Conservation (phyloP, 2,888 invertebrate species). For the Xestia rhomboidea region DNA sequence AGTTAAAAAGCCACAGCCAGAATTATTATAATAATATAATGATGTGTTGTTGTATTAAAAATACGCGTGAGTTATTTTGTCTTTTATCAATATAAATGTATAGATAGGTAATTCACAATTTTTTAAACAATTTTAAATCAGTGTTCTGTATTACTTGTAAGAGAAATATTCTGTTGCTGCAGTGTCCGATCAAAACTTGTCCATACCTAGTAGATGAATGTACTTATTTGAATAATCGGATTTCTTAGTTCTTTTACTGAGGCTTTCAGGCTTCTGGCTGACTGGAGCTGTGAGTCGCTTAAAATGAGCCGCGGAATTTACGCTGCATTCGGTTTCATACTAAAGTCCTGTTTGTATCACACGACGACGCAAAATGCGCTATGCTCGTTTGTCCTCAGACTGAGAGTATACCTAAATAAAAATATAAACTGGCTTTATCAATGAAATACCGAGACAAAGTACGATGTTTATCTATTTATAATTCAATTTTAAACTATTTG, state of each 20-base stretch:
- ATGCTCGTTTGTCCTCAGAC: no score
- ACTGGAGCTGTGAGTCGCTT: no score
- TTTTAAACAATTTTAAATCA: constrained; percentile 51
- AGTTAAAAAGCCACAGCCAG: constrained; percentile 28
- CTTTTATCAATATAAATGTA: constrained; percentile 50
- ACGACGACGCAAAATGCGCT: no score
- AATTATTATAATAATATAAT: constrained; percentile 37
- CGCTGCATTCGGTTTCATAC: no score
- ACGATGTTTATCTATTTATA: neutral
- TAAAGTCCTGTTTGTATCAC: no score
- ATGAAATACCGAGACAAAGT: neutral
- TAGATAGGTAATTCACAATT: constrained; percentile 61
- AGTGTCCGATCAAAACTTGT: constrained; percentile 34
- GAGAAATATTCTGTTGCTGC: constrained; percentile 22
- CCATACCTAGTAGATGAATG: neutral
- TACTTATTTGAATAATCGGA: neutral
- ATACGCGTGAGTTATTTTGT: constrained; percentile 54
- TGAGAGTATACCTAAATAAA: neutral
- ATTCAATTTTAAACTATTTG: neutral
- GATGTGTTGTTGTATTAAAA: constrained; percentile 44
- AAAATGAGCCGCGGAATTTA: no score
- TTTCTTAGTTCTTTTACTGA: neutral
- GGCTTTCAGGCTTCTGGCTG: neutral
- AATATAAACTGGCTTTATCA: neutral
- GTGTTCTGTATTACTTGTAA: constrained; percentile 53